A percentile compares a stretch with the other conserved stretches of the same genome.
Evolutionary conservation across 1,140 invertebrate species (phyloP).

Genomic region (Homarus americanus): DNA sequence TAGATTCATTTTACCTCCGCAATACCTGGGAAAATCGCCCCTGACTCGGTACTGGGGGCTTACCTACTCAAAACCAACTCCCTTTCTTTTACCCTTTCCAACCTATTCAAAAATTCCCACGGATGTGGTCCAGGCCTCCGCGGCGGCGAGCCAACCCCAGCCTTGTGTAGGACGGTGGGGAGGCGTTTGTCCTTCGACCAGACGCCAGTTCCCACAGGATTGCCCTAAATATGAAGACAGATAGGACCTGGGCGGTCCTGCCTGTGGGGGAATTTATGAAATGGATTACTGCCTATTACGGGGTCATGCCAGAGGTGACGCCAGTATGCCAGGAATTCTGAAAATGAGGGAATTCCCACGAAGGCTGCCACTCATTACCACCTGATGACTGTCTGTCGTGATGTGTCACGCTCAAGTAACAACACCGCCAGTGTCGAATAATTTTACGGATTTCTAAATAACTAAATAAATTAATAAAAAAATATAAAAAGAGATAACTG

Average conservation of each 20-base stretch:
- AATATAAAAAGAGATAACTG: neutral
- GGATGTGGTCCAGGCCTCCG: neutral
- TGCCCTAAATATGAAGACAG: neutral
- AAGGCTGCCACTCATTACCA: neutral
- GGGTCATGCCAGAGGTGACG: neutral
- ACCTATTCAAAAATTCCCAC: neutral
- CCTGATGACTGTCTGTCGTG: no score
- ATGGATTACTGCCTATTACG: neutral
- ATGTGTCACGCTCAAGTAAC: no score
- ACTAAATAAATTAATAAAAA: neutral
- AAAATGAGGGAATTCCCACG: neutral
- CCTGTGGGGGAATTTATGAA: neutral
- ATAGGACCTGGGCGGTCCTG: neutral
- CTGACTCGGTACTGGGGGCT: constrained; percentile 7
- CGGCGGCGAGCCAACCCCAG: neutral
- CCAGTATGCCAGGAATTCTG: neutral
- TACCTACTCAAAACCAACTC: neutral
- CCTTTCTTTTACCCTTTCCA: neutral
- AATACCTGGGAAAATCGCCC: constrained; percentile 51
- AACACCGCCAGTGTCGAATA: no score
- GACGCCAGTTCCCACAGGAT: neutral
- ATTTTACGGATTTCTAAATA: neutral
- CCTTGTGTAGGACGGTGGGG: neutral
- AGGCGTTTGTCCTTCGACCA: neutral
- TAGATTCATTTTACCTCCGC: constrained; percentile 42